Conservation (phyloP, 2,888 invertebrate species). For the Machimus rusticus region DNA sequence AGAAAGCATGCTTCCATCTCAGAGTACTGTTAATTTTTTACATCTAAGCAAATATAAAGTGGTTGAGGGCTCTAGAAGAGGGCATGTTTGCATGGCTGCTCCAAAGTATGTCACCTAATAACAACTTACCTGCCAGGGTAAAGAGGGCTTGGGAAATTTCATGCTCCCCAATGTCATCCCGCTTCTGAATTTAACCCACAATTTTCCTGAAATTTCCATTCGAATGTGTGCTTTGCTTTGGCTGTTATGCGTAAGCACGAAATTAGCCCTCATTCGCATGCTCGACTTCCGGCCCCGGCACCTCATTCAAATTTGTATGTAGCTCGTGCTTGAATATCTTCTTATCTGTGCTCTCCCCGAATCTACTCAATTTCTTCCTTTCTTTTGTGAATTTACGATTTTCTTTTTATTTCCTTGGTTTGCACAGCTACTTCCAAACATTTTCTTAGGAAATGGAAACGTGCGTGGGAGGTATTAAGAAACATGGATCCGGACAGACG, state of each 20-base stretch:
- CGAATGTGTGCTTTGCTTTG: constrained; percentile 22
- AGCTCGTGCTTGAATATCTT: constrained; percentile 22
- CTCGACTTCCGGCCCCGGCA: background rate
- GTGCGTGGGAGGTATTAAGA: constrained; percentile 4
- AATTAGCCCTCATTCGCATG: constrained; percentile 35
- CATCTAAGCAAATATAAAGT: background rate
- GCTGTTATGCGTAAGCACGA: constrained; percentile 37
- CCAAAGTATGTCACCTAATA: background rate
- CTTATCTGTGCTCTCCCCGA: constrained; percentile 12
- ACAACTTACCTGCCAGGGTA: background rate
- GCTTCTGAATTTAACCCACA: constrained; percentile 4
- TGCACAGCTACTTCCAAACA: background rate
- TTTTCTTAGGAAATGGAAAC: background rate
- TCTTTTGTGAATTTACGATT: constrained; percentile 34
- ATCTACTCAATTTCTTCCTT: constrained; percentile 37
- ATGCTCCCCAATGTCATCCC: background rate
- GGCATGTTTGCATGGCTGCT: background rate
- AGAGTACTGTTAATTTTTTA: background rate
- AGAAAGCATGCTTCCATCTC: background rate
- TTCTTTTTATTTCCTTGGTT: constrained; percentile 4
- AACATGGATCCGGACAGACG: background rate
- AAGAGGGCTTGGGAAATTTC: background rate
- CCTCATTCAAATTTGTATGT: constrained; percentile 18
- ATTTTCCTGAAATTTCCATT: constrained; percentile 30
- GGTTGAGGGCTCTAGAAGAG: background rate